These are phyloP conservation scores for Octomys mimax DNA, from an alignment of 2,797 vertebrate species.

Conservation along the genomic window DNA sequence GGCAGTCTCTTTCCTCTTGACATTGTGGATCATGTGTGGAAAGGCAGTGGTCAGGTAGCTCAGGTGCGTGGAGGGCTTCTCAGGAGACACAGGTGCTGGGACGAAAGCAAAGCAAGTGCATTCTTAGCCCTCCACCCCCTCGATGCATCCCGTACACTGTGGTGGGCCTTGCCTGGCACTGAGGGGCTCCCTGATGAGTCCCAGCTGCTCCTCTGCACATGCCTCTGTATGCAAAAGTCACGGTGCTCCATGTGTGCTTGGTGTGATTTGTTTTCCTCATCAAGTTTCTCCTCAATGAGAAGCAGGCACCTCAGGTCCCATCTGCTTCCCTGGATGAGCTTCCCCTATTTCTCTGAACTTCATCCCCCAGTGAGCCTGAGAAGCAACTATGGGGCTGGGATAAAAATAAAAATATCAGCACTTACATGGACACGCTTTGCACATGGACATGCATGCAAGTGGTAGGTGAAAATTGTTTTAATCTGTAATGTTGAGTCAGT, in stretches of 20 bases:
- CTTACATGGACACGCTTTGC: conserved; percentile 40
- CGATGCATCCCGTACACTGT: not conserved
- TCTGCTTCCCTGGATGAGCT: not conserved
- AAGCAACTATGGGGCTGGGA: not conserved
- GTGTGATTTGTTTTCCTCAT: not conserved
- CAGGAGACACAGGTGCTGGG: not conserved
- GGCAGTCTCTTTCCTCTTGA: not conserved
- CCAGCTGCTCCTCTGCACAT: not conserved
- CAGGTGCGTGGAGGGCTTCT: not conserved
- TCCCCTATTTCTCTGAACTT: not conserved
- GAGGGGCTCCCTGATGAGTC: accelerated
- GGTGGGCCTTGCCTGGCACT: not conserved
- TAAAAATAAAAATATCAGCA: not conserved
- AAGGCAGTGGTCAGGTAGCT: not conserved
- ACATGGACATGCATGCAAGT: not conserved
- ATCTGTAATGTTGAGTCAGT: not conserved
- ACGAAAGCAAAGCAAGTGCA: not conserved
- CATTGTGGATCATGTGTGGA: not conserved
- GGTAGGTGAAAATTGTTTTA: conserved; percentile 41
- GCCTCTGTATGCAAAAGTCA: not conserved
- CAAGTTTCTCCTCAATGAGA: not conserved
- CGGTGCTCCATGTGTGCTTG: not conserved
- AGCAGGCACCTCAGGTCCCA: not conserved
- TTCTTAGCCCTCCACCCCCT: not conserved
- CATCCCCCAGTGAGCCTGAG: not conserved